phyloP scores from a whole-genome alignment of 2,797 vertebrate species.

The Ambastaia sidthimunki region DNA sequence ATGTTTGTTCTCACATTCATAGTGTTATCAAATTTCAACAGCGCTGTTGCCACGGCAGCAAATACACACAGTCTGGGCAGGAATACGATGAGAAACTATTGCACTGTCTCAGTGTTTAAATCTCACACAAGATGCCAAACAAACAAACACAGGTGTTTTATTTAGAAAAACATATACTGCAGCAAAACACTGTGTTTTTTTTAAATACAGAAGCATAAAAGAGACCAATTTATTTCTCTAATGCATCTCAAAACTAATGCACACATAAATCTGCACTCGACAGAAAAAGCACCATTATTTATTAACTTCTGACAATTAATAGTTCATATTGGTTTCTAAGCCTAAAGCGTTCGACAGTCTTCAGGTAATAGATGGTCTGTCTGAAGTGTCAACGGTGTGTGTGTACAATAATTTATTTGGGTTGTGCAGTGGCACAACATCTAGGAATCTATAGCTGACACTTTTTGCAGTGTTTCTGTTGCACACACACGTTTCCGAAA shows the following conservation, averaged over 20 bases:
- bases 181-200: neutral
- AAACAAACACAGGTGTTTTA: neutral
- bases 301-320: slow-evolving; percentile 14
- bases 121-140: neutral
- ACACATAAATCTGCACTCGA: neutral
- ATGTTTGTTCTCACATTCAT: neutral
- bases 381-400: neutral
- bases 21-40: neutral
- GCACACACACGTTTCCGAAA: neutral
- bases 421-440: neutral
- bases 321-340: slow-evolving; percentile 2
- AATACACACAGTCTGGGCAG: neutral
- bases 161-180: neutral
- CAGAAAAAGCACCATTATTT: neutral
- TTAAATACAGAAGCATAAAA: neutral
- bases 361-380: neutral
- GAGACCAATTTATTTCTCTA: neutral
- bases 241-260: neutral
- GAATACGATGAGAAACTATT: neutral
- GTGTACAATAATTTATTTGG: neutral
- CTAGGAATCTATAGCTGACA: neutral
- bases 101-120: neutral
- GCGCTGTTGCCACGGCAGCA: slow-evolving; percentile 15
- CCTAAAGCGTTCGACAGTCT: slow-evolving; percentile 3
- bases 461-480: neutral